Conservation (phyloP, 1,140 invertebrate species). For the Myzus persicae region DNA sequence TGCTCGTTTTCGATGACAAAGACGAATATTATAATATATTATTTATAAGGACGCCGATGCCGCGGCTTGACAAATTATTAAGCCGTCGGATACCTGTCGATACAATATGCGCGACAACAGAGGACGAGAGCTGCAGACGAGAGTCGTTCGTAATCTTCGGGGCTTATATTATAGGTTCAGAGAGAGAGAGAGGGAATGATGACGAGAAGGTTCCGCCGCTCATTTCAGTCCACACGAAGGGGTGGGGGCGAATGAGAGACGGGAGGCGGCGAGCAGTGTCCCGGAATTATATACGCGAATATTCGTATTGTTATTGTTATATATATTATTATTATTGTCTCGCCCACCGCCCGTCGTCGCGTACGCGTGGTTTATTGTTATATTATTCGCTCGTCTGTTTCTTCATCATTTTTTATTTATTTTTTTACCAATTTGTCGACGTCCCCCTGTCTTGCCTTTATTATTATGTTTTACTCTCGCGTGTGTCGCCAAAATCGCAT, state of each 20-base stretch:
- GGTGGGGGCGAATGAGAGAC: no score
- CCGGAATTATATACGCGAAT: neutral
- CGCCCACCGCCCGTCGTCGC: no score
- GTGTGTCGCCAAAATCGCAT: neutral
- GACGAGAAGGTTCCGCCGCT: neutral
- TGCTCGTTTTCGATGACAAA: slow-evolving; percentile 8
- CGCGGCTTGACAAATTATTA: slow-evolving; percentile 46
- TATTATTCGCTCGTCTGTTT: neutral
- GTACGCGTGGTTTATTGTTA: neutral
- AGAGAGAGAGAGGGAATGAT: neutral
- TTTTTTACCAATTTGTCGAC: neutral
- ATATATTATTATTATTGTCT: slow-evolving; percentile 12
- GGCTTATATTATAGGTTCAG: neutral
- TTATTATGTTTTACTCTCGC: neutral
- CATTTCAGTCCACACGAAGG: neutral
- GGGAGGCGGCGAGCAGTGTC: neutral
- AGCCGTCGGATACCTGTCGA: slow-evolving; percentile 25
- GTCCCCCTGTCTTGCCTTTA: neutral
- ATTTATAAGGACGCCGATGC: neutral
- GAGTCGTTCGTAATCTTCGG: slow-evolving; percentile 36
- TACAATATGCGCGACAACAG: neutral
- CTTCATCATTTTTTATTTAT: neutral
- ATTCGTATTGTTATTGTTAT: slow-evolving; percentile 2
- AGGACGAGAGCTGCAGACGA: neutral
- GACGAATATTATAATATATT: slow-evolving; percentile 47